Evolutionary conservation across 2,888 invertebrate genomes (phyloP).

Genomic region (Resseliella maxima): DNA sequence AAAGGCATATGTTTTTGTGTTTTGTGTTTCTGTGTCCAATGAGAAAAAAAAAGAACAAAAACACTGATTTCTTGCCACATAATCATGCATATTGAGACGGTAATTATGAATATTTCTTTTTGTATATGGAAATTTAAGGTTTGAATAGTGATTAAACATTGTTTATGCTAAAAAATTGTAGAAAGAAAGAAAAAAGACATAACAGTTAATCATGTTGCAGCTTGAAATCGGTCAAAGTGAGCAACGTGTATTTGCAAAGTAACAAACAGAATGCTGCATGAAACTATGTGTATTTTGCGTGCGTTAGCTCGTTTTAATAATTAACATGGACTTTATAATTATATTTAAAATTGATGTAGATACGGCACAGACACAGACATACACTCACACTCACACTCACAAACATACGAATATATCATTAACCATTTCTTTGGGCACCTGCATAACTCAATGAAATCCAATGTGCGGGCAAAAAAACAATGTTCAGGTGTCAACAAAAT

Average conservation of each 20-base stretch:
- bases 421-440: background rate
- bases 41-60: background rate
- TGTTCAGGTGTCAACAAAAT: background rate
- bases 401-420: background rate
- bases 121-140: background rate
- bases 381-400: background rate
- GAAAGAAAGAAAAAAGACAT: background rate
- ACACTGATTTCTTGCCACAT: slow-evolving; percentile 19
- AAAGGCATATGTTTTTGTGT: no score
- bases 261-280: slow-evolving; percentile 18
- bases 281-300: background rate
- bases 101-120: slow-evolving; percentile 3
- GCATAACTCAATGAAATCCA: background rate
- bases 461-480: background rate
- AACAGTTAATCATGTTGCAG: slow-evolving; percentile 18
- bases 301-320: background rate
- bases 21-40: background rate
- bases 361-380: no score
- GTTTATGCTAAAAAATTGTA: background rate
- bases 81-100: background rate
- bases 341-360: no score
- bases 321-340: background rate
- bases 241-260: background rate
- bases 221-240: slow-evolving; percentile 39
- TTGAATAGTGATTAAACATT: background rate